These are phyloP conservation scores for Euspilapteryx auroguttella DNA, from an alignment of 2,888 invertebrate genomes.

Conservation along the genomic window DNA sequence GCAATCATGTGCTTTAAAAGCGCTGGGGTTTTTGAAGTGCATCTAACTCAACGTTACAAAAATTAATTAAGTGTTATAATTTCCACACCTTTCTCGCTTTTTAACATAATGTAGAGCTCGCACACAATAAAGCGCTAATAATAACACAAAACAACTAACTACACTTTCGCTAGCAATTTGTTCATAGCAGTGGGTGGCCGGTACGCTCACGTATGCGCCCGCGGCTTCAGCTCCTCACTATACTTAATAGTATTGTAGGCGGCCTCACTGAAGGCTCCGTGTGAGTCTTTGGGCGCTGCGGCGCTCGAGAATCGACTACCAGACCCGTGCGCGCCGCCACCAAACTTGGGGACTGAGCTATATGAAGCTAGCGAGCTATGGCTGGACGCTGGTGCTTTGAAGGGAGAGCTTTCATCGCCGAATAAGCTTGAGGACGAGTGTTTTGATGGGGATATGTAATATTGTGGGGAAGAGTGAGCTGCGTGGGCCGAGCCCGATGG, in stretches of 20 bases:
- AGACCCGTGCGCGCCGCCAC: constrained; percentile 22
- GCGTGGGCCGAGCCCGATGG: constrained; percentile 20
- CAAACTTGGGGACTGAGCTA: constrained; percentile 34
- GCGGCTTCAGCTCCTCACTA: constrained; percentile 47
- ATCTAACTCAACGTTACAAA: no score
- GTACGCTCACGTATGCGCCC: no score
- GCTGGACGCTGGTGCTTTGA: constrained; percentile 23
- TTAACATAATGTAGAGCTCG: no score
- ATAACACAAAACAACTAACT: no score
- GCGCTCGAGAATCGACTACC: constrained; percentile 21
- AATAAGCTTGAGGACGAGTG: constrained; percentile 22
- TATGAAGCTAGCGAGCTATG: constrained; percentile 28
- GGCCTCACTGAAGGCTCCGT: constrained; percentile 41
- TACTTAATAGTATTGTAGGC: constrained; percentile 54
- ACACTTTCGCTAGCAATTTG: no score
- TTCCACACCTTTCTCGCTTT: no score
- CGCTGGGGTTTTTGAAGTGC: no score
- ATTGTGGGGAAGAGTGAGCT: constrained; percentile 33
- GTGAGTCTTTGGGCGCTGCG: constrained; percentile 26
- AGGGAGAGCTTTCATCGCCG: constrained; percentile 30
- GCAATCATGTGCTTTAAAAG: no score
- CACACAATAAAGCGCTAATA: no score
- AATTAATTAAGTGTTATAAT: no score
- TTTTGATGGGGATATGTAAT: constrained; percentile 29
- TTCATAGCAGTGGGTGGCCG: no score